Conservation (phyloP, 2,888 invertebrate species). For the Archips crataeganus region DNA sequence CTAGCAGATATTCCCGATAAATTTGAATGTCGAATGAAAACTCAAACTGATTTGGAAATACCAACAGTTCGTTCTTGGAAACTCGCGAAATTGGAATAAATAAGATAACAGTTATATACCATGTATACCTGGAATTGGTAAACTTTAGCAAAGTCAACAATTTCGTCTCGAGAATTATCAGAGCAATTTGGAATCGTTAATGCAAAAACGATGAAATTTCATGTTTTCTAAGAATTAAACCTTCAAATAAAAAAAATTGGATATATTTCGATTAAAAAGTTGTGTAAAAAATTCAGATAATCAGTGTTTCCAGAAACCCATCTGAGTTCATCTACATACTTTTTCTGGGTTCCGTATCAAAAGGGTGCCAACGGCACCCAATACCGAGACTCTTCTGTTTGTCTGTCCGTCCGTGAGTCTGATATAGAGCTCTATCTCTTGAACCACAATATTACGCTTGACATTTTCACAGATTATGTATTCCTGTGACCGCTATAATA, state of each 20-base stretch:
- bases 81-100: slow-evolving; percentile 35
- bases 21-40: slow-evolving; percentile 27
- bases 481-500: too few relatives aligned
- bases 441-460: too few relatives aligned
- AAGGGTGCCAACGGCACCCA: too few relatives aligned
- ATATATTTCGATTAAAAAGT: background rate
- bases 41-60: slow-evolving; percentile 37
- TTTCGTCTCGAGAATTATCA: slow-evolving; percentile 23
- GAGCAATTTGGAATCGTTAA: slow-evolving; percentile 26
- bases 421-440: too few relatives aligned
- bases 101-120: slow-evolving; percentile 29
- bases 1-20: slow-evolving; percentile 5
- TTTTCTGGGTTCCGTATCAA: too few relatives aligned
- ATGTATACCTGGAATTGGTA: slow-evolving; percentile 24
- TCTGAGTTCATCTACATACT: too few relatives aligned
- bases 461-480: too few relatives aligned
- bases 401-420: too few relatives aligned
- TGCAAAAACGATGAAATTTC: slow-evolving; percentile 16
- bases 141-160: slow-evolving; percentile 31
- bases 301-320: too few relatives aligned
- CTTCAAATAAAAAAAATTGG: background rate
- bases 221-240: background rate
- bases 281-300: too few relatives aligned
- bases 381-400: too few relatives aligned
- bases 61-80: slow-evolving; percentile 17